Base-by-base conservation (phyloP, 2,888 invertebrate species). In the Parthenolecanium corni region DNA sequence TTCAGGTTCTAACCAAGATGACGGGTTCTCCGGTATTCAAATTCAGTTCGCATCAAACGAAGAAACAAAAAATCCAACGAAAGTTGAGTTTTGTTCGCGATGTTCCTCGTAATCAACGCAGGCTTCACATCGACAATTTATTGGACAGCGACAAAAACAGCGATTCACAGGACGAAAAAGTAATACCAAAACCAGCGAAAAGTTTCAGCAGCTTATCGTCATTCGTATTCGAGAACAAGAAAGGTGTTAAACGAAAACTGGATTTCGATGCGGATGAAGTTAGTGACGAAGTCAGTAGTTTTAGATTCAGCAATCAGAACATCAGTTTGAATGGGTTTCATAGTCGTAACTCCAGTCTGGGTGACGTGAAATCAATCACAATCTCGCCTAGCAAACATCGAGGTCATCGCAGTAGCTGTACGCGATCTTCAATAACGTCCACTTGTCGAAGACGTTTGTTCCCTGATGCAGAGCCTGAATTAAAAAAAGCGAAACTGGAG, bases 201-300 rank as follows among this genome's bases (percentile, higher is more conserved):
- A 57, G 56, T 46, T 18, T 57, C 25, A 18, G 31, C 16, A 61
- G 61, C 16, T 40, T 51, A 49, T 61, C 61, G n/a, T 61, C 61
- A 16, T 38, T 61, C 23, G 51, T 51, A 14, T 51, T 61, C 16
- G 49, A 47, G 16, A 49, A 25, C 16, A 61, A 51, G 49, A 47
- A 47, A 36, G 47, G 61, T 24, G 61, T 47, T 3, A 61, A 61
- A 38, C 25, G 61, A 25, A 61, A 61, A 61, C 24, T 61, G 18
- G 40, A 61, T 20, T 61, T 61, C 18, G 61, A 61, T 6, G 38
- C 24, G 4, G 51, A 61, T 12, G 36, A n/a, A 25, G 49, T 18
- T 9, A 49, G 14, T 38, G 61, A 61, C 9, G 61, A 61, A 11
- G 11, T 36, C 6, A 61, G 61, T n/a, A 61, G 49, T 16, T 49